phyloP scores from a whole-genome alignment of 2,888 invertebrate species.

The Eulithis prunata region DNA sequence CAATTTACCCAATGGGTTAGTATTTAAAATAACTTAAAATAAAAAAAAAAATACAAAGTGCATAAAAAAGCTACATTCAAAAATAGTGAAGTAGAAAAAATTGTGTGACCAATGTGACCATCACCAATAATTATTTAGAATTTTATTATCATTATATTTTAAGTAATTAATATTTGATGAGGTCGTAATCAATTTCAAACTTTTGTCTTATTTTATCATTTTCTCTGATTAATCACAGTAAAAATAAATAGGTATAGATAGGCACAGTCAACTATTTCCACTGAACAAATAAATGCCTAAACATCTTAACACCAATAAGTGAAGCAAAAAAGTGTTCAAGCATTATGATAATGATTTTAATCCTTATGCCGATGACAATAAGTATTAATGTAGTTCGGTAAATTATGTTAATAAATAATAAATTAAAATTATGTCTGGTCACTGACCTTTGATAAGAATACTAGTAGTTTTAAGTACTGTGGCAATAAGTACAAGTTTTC shows the following conservation, averaged over 20 bases:
- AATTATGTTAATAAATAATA: constrained; percentile 31
- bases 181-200: too few relatives aligned
- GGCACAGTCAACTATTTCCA: constrained; percentile 7
- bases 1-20: constrained; percentile 58
- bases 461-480: constrained; percentile 35
- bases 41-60: constrained; percentile 50
- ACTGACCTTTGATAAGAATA: constrained; percentile 19
- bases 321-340: constrained; percentile 31
- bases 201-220: not conserved
- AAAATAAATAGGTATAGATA: constrained; percentile 12
- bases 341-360: constrained; percentile 30
- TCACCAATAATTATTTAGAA: too few relatives aligned
- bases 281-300: constrained; percentile 22
- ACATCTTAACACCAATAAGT: constrained; percentile 15
- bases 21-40: constrained; percentile 49
- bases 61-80: constrained; percentile 45
- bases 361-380: constrained; percentile 31
- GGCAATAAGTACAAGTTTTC: constrained; percentile 32
- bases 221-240: not conserved
- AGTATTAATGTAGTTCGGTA: constrained; percentile 18
- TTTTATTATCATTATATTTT: too few relatives aligned
- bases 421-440: constrained; percentile 26
- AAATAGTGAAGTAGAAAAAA: constrained; percentile 47
- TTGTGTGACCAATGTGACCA: constrained; percentile 23
- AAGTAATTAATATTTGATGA: too few relatives aligned